phyloP scores from a whole-genome alignment of 2,888 invertebrate genomes.

The Criorhina ranunculi region DNA sequence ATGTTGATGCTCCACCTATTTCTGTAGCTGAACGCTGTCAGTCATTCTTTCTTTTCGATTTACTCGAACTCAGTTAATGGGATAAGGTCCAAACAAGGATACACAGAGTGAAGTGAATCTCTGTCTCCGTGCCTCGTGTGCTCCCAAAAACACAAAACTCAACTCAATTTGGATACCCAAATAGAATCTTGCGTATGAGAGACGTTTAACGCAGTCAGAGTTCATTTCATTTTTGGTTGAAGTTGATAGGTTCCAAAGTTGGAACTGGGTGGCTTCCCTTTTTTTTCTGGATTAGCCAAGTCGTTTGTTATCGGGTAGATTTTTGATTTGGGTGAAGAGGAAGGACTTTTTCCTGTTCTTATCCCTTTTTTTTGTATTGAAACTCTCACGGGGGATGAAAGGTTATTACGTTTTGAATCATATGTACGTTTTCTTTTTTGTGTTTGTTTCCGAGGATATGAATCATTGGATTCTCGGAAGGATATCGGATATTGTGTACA shows the following conservation, averaged over 20 bases:
- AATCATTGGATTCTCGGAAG: constrained; percentile 10
- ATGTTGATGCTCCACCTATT: background rate
- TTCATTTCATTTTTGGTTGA: constrained; percentile 5
- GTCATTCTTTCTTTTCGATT: constrained; percentile 6
- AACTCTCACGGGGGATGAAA: background rate
- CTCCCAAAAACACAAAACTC: constrained; percentile 4
- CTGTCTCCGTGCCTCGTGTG: background rate
- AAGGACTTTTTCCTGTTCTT: background rate
- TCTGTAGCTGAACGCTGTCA: constrained; percentile 9
- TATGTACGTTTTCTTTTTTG: constrained; percentile 8
- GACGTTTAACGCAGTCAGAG: constrained; percentile 17
- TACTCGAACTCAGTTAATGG: constrained; percentile 2
- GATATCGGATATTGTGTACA: background rate
- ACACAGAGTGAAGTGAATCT: background rate
- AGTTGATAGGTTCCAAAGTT: background rate
- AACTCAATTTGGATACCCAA: constrained; percentile 21
- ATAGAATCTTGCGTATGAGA: background rate
- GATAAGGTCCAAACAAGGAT: background rate
- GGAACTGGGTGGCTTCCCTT: background rate
- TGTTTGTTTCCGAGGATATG: too few relatives aligned
- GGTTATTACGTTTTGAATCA: constrained; percentile 24
- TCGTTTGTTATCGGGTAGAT: constrained; percentile 7
- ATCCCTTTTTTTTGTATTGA: background rate
- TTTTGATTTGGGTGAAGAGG: background rate
- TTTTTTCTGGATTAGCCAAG: constrained; percentile 4